A percentile compares a stretch with the other conserved stretches of the same genome.
These are phyloP conservation scores for Nestor notabilis DNA, from an alignment of 2,113 vertebrate genomes.

Conservation along the genomic window DNA sequence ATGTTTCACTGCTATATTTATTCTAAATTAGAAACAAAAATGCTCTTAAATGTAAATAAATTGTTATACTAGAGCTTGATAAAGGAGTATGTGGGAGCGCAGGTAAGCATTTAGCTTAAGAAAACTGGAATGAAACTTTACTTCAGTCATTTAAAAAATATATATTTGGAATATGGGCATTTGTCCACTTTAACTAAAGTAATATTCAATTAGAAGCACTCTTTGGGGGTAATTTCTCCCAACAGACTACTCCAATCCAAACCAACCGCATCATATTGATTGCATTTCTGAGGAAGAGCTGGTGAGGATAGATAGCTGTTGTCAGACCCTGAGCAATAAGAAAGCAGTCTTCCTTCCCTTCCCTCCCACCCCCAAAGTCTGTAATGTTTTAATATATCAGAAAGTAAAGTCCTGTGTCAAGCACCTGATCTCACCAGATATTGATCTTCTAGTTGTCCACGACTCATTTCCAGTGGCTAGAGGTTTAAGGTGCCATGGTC, in stretches of 20 bases:
- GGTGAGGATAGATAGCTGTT: neutral
- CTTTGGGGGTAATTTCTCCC: neutral
- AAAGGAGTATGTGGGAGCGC: neutral
- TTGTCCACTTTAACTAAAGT: neutral
- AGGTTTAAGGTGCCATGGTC: neutral
- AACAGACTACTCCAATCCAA: neutral
- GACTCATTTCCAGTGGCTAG: neutral
- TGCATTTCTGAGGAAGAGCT: neutral
- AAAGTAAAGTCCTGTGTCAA: neutral
- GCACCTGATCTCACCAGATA: neutral
- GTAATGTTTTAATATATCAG: neutral
- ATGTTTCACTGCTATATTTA: neutral
- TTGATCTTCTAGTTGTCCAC: neutral
- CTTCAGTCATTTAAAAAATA: neutral
- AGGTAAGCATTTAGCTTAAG: neutral
- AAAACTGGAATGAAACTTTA: neutral
- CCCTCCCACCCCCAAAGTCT: neutral
- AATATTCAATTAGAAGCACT: neutral
- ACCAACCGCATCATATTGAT: neutral
- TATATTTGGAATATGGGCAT: rapidly evolving
- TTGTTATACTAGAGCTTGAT: neutral
- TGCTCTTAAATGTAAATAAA: neutral
- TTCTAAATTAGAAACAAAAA: neutral
- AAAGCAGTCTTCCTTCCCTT: neutral
- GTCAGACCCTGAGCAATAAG: neutral